Evolutionary conservation across 2,888 invertebrate species (phyloP).

Genomic region (Aphodius granarius): DNA sequence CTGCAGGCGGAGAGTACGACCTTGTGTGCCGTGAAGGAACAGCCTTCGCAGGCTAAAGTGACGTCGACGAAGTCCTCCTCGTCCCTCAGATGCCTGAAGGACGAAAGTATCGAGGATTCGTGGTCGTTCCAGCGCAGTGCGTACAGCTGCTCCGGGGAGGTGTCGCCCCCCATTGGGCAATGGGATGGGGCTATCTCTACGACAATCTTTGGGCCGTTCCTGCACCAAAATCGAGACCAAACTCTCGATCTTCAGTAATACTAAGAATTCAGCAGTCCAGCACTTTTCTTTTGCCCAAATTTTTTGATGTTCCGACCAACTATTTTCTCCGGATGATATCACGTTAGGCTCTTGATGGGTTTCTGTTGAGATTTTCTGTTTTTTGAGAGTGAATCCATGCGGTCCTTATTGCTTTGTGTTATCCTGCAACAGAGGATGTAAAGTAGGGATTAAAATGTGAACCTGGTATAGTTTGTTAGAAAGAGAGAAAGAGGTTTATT

Average conservation of each 20-base stretch:
- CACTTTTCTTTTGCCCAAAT: background rate
- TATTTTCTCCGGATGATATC: background rate
- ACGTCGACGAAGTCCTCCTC: slow-evolving; percentile 94
- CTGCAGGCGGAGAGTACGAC: slow-evolving; percentile 90
- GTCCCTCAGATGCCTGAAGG: slow-evolving; percentile 85
- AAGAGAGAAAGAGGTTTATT: too few relatives aligned
- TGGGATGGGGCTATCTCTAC: slow-evolving; percentile 54
- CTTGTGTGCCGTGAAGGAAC: slow-evolving; percentile 89
- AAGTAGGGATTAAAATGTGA: too few relatives aligned
- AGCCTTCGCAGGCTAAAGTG: slow-evolving; percentile 87
- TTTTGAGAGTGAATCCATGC: background rate
- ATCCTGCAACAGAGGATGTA: background rate
- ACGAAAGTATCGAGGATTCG: slow-evolving; percentile 87
- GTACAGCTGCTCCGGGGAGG: slow-evolving; percentile 79
- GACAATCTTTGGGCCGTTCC: slow-evolving; percentile 52
- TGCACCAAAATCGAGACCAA: slow-evolving; percentile 11
- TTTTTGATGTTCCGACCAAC: background rate
- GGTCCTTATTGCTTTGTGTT: background rate
- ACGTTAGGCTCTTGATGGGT: background rate
- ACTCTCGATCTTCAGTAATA: background rate
- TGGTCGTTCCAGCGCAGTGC: slow-evolving; percentile 95
- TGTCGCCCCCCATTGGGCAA: slow-evolving; percentile 63
- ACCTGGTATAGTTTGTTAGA: too few relatives aligned
- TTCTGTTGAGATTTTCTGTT: background rate
- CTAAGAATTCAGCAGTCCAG: background rate